These are phyloP conservation scores for Sinella curviseta DNA, from an alignment of 1,140 invertebrate genomes.

Conservation along the genomic window DNA sequence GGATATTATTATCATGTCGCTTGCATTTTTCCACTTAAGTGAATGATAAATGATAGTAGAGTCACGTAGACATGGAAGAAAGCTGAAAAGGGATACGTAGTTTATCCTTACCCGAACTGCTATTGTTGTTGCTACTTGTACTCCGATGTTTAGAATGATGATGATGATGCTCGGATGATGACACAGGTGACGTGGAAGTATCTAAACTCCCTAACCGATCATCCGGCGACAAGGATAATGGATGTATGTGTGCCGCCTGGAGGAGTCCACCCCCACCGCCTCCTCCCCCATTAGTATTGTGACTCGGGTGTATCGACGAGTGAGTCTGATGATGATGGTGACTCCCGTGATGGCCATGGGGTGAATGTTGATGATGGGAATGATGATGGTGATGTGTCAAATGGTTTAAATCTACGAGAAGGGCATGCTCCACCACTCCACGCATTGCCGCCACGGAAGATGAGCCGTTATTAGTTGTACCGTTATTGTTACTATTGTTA, in stretches of 20 bases:
- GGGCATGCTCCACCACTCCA: constrained; percentile 14
- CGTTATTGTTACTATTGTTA: not conserved
- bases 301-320: constrained; percentile 22
- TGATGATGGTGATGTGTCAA: constrained; percentile 36
- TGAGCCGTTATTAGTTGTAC: not conserved
- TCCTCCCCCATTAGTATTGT: not conserved
- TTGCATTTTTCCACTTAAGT: no score
- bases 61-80: no score
- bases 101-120: constrained; percentile 27
- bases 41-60: no score
- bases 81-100: not conserved
- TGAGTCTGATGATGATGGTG: constrained; percentile 39
- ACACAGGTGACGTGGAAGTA: constrained; percentile 27
- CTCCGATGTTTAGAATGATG: constrained; percentile 24
- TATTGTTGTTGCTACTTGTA: constrained; percentile 24
- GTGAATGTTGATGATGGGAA: constrained; percentile 27
- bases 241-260: not conserved
- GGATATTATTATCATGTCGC: no score
- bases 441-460: not conserved
- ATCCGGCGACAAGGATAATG: constrained; percentile 23
- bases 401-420: constrained; percentile 35
- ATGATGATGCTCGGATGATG: constrained; percentile 37
- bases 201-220: constrained; percentile 39
- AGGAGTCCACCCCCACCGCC: not conserved
- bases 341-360: constrained; percentile 18